Evolutionary conservation across 2,797 vertebrate genomes (phyloP), one percentile per base, ranked within the genome.

Genomic region (Alfaro cultratus): DNA sequence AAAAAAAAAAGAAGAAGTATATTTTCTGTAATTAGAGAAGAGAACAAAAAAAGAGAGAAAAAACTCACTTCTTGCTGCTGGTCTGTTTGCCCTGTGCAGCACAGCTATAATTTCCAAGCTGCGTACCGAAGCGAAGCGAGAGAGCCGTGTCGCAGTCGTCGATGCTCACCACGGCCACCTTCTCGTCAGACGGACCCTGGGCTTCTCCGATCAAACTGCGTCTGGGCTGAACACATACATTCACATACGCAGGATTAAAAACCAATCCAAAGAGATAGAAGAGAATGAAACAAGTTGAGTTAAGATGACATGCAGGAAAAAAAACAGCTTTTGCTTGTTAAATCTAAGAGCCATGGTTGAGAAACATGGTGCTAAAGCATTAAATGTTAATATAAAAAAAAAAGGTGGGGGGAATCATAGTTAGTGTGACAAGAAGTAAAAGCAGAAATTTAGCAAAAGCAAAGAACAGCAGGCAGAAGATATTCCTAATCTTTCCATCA

Each of bases 111-210:
- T 99, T 99, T 78, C 97, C 97, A 0, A 99, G 97, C 90, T 98
- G 96, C 0, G 88, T 94, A 34, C 97, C 97, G 1, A 99, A 99
- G 87, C 97, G 97, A 78, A 99, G 96, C 12, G 98, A 97, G 90
- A 99, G 92, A 0, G 97, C 96, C 1, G 96, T 96, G 0, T 99
- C 97, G 29, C 98, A 99, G 92, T 99, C 96, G 5, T 99, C 98
- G 73, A 99, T 93, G 23, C 96, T 98, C 90, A 99, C 92, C 87
- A 99, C 96, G 0, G 98, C 98, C 86, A 99, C 97, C 89, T 99
- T 99, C 94, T 99, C 97, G 91, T 98, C 98, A 9, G 98, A 99
- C 0, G 98, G 98, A 75, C 98, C 98, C 92, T 98, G 97, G 29
- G 96, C 97, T 77, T 97, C 96, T 0, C 98, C 98, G 10, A 96